A percentile compares a stretch with the other conserved stretches of the same genome.
These are phyloP conservation scores for Mesochorus sp. DNA, from an alignment of 2,888 invertebrate genomes.

Conservation along the genomic window DNA sequence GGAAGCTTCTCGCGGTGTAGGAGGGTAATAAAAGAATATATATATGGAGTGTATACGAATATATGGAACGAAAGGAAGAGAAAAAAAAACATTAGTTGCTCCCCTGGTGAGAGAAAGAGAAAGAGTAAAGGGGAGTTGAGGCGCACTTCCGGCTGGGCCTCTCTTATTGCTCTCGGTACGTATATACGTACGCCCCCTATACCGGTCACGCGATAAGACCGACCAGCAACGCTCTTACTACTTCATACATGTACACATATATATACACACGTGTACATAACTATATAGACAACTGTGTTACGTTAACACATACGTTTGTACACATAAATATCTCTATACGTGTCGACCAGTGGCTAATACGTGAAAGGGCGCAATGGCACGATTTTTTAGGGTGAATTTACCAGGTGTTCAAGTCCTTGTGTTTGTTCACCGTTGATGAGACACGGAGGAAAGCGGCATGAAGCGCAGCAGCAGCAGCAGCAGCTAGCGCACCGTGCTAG, in stretches of 20 bases:
- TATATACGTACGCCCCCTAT: constrained; percentile 1
- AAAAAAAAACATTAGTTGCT: constrained; percentile 10
- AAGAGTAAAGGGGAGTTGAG: constrained; percentile 17
- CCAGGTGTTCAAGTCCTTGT: no score
- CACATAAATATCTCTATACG: no score
- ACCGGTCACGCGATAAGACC: constrained; percentile 61
- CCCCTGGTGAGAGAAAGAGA: neutral
- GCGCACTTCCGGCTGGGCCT: constrained; percentile 48
- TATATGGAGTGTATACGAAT: neutral
- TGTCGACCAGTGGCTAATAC: no score
- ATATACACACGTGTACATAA: constrained; percentile 10
- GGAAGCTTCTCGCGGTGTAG: no score
- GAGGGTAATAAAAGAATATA: constrained; percentile 38
- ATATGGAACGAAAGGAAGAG: neutral
- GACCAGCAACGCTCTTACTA: constrained; percentile 12
- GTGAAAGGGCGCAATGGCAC: no score
- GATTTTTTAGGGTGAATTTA: no score
- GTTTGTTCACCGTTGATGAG: no score
- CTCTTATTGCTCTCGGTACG: neutral
- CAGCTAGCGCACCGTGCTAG: constrained; percentile 35
- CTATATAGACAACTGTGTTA: neutral
- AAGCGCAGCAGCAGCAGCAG: constrained; percentile 36
- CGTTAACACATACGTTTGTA: no score
- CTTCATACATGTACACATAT: constrained; percentile 6
- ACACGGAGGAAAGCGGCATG: constrained; percentile 1